phyloP scores from a whole-genome alignment of 2,888 invertebrate genomes.

The Pyrochroa serraticornis region DNA sequence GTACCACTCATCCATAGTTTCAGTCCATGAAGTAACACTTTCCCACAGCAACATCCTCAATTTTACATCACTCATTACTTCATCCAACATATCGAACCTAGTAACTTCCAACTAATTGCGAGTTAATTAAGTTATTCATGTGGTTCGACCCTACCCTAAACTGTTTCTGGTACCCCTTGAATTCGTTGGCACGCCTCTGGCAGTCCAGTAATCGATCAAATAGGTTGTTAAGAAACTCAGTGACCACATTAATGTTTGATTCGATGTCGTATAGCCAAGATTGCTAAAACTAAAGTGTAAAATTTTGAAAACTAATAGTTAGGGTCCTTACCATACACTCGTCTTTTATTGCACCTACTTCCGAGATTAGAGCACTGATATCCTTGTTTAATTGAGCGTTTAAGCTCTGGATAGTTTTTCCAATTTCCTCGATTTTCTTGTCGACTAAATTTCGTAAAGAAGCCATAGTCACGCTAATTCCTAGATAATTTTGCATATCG shows the following conservation, averaged over 20 bases:
- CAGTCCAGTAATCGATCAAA: conserved; percentile 68
- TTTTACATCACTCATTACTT: conserved; percentile 79
- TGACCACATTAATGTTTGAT: conserved; percentile 72
- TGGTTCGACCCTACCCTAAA: conserved; percentile 79
- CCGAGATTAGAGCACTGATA: conserved; percentile 73
- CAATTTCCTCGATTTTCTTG: conserved; percentile 70
- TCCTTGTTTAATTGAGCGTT: conserved; percentile 79
- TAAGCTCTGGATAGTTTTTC: conserved; percentile 72
- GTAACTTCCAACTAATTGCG: conserved; percentile 76
- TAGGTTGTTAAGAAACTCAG: conserved; percentile 68
- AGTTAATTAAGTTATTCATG: too few species aligned
- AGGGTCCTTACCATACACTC: conserved; percentile 67
- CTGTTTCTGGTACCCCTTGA: conserved; percentile 81
- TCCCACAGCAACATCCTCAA: conserved; percentile 82
- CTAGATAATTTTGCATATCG: conserved; percentile 69
- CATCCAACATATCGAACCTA: conserved; percentile 80
- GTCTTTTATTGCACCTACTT: conserved; percentile 74
- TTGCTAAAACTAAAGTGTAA: conserved; percentile 63
- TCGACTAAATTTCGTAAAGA: conserved; percentile 73
- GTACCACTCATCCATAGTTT: conserved; percentile 71
- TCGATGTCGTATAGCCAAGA: conserved; percentile 75
- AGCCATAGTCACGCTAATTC: conserved; percentile 68
- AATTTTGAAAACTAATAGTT: conserved; percentile 3
- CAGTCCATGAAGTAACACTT: conserved; percentile 76
- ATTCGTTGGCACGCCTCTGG: conserved; percentile 73